Base-by-base conservation (phyloP, 1,140 invertebrate species). In the Drosophila tristis region DNA sequence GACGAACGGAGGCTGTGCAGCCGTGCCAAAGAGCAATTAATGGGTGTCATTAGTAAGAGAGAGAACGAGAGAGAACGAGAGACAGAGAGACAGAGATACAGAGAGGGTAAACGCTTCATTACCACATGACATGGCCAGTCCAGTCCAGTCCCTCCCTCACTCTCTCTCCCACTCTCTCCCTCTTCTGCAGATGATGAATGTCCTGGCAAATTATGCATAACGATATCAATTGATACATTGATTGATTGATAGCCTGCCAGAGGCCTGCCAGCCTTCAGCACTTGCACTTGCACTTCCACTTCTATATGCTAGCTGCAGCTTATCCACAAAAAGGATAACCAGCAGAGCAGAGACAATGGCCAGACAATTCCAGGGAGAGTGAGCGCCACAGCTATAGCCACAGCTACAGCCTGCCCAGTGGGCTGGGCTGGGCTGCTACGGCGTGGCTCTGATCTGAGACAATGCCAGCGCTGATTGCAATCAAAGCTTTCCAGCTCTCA, bases 11-110 rank as follows among this genome's bases (percentile, higher is more conserved):
- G 51, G 20, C 13, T 20, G 23, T 25, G 35, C 29, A 43, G 25
- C 20, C 45, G 9, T 11, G 35, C 29, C 49, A 31, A 74, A 74
- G 68, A 59, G 74, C 72, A 74, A 74, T 74, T 74, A 74, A 74
- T 74, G 72, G 72, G 35, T 56, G n/a, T 74, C 61, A 74, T 74
- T 74, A 74, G 48, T 9, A 13, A 26, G 31, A 11, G 26, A 9
- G 16, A 1, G 44, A 5, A 15, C 0, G 7, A 9, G n/a, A n/a
- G n/a, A n/a, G n/a, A n/a, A n/a, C n/a, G n/a, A n/a, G n/a, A n/a
- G n/a, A n/a, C n/a, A n/a, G n/a, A n/a, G n/a, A n/a, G n/a, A n/a
- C n/a, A 11, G 26, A 9, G 16, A 1, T 16, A 5, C 1, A 8
- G 44, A 9, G 45, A 4, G 45, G 63, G 42, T 59, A 59, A 59